Percentiles rank a stretch among this genome's conserved stretches.
Evolutionary conservation across 2,113 vertebrate genomes (phyloP).

Genomic region (Vulpes ferrilata): DNA sequence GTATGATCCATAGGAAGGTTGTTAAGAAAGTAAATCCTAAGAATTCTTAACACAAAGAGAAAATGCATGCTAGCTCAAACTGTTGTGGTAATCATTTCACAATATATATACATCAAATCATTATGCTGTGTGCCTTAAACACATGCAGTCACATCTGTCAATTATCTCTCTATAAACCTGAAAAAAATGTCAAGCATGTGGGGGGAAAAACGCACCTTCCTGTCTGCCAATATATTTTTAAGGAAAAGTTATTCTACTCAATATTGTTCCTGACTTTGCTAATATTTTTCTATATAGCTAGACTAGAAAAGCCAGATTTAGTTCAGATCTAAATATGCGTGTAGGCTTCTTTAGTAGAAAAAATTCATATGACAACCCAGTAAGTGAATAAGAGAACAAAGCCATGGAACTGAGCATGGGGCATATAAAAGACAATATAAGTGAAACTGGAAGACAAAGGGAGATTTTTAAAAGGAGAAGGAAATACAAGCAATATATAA

Average conservation of each 20-base stretch:
- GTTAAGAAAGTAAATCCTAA: neutral
- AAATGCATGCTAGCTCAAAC: neutral
- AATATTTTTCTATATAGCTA: neutral
- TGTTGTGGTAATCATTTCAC: neutral
- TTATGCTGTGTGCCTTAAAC: neutral
- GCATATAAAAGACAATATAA: neutral
- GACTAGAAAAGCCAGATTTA: neutral
- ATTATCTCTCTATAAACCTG: neutral
- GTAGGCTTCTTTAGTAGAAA: neutral
- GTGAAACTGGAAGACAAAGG: neutral
- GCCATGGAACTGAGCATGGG: neutral
- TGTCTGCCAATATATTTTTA: conserved; percentile 20
- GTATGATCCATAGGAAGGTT: neutral
- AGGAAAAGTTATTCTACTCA: neutral
- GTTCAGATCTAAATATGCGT: neutral
- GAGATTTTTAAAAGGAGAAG: neutral
- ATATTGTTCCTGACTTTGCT: neutral
- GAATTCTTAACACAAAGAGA: neutral
- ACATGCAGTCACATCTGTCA: neutral
- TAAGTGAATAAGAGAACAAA: conserved; percentile 23
- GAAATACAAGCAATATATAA: neutral
- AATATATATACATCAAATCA: neutral
- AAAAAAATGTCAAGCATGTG: neutral
- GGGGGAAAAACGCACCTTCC: neutral
- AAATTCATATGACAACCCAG: neutral